phyloP scores from a whole-genome alignment of 1,140 invertebrate genomes.

The Zaprionus ornatus region DNA sequence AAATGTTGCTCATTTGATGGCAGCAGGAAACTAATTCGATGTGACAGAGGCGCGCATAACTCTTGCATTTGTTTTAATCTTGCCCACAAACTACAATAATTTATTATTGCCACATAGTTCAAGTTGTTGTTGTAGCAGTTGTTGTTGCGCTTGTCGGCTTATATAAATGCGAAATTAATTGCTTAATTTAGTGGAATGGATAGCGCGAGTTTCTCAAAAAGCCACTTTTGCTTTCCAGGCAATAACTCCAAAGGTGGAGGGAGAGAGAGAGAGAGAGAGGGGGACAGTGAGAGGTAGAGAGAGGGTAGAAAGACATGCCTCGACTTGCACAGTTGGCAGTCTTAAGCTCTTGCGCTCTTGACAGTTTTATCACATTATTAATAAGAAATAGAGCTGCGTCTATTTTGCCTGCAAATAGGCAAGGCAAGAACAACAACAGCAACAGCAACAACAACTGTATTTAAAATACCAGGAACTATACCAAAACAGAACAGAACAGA shows the following conservation, averaged over 20 bases:
- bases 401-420: conserved; percentile 19
- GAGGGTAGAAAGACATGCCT: background rate
- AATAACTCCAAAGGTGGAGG: conserved; percentile 37
- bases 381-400: conserved; percentile 73
- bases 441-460: background rate
- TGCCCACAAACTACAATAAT: conserved; percentile 56
- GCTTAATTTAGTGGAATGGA: conserved; percentile 82
- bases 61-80: conserved; percentile 62
- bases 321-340: conserved; percentile 46
- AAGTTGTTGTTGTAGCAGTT: conserved; percentile 39
- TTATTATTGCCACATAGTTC: conserved; percentile 58
- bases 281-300: background rate
- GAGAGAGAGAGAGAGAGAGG: background rate
- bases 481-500: background rate
- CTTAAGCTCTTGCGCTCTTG: conserved; percentile 42
- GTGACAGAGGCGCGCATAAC: conserved; percentile 67
- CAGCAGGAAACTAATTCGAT: conserved; percentile 58
- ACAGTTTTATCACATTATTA: conserved; percentile 82
- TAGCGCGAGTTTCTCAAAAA: conserved; percentile 61
- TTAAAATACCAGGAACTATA: conserved; percentile 70
- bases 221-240: conserved; percentile 45
- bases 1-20: conserved; percentile 43
- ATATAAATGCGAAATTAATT: conserved; percentile 80
- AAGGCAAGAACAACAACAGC: conserved; percentile 18
- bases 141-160: conserved; percentile 72